These are phyloP conservation scores for Pangasius mekongensis DNA, from an alignment of 2,797 vertebrate species.

Conservation along the genomic window DNA sequence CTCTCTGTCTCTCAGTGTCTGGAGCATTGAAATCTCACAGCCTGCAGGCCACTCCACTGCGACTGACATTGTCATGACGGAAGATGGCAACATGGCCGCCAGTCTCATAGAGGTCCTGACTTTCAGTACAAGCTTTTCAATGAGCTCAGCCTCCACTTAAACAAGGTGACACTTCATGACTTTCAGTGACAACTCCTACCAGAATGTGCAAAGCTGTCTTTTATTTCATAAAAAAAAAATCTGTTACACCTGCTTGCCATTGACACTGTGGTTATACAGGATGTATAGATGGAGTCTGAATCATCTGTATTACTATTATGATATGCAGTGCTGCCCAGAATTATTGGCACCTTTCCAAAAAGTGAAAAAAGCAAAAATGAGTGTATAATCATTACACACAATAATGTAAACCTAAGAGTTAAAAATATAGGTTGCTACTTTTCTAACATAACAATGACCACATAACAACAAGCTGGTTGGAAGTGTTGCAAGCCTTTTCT, in stretches of 20 bases:
- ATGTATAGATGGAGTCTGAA: background rate
- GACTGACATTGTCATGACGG: slow-evolving; percentile 70
- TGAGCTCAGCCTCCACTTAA: slow-evolving; percentile 22
- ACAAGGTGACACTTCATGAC: slow-evolving; percentile 43
- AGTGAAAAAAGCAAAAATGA: background rate
- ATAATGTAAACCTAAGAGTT: no score
- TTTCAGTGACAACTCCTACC: background rate
- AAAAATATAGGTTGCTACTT: no score
- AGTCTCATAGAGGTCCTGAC: slow-evolving; percentile 69
- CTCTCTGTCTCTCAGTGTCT: slow-evolving; percentile 60
- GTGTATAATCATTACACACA: no score
- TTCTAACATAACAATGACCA: no score
- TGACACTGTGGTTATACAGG: background rate
- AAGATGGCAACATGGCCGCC: slow-evolving; percentile 68
- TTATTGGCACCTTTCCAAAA: background rate
- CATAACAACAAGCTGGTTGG: no score
- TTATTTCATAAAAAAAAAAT: background rate
- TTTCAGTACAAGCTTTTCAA: slow-evolving; percentile 65
- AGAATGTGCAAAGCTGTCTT: background rate
- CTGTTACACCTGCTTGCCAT: no score
- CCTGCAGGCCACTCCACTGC: slow-evolving; percentile 63
- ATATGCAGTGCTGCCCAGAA: no score
- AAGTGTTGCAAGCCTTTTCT: no score
- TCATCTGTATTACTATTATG: no score
- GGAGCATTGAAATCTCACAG: slow-evolving; percentile 61